A percentile compares a stretch with the other conserved stretches of the same genome.
These are phyloP conservation scores for Mythimna impura DNA, from an alignment of 2,888 invertebrate species.

Conservation along the genomic window DNA sequence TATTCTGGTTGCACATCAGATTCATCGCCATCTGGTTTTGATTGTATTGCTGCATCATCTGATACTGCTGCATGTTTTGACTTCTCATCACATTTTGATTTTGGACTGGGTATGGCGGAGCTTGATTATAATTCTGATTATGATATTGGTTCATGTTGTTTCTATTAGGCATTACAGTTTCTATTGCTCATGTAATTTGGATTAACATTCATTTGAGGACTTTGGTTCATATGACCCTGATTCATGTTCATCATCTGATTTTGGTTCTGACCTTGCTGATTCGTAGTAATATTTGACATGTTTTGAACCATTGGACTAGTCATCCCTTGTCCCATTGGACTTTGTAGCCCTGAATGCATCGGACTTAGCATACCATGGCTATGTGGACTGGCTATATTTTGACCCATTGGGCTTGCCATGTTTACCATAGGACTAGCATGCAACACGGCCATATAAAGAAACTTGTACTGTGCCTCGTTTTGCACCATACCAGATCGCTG, in stretches of 20 bases:
- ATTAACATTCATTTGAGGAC: slow-evolving; percentile 72
- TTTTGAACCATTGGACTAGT: slow-evolving; percentile 86
- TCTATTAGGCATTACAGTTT: slow-evolving; percentile 71
- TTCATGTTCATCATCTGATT: slow-evolving; percentile 80
- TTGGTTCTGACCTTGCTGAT: slow-evolving; percentile 74
- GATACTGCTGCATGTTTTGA: slow-evolving; percentile 84
- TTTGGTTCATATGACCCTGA: slow-evolving; percentile 55
- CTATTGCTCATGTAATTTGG: slow-evolving; percentile 77
- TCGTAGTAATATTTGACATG: slow-evolving; percentile 83
- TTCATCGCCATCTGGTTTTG: slow-evolving; percentile 80
- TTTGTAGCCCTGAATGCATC: slow-evolving; percentile 84
- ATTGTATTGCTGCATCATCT: slow-evolving; percentile 83
- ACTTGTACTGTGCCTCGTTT: slow-evolving; percentile 99
- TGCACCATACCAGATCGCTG: slow-evolving; percentile 99
- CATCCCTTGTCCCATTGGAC: slow-evolving; percentile 85
- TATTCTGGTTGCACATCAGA: slow-evolving; percentile 78
- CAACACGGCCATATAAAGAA: slow-evolving; percentile 99
- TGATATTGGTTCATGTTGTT: slow-evolving; percentile 83
- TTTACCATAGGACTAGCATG: slow-evolving; percentile 79
- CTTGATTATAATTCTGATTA: slow-evolving; percentile 81
- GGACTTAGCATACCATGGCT: slow-evolving; percentile 87
- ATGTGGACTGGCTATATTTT: slow-evolving; percentile 82
- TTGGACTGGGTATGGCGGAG: slow-evolving; percentile 79
- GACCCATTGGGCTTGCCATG: slow-evolving; percentile 79
- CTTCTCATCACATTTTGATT: slow-evolving; percentile 80